Evolutionary conservation across 2,113 vertebrate species (phyloP).

Genomic region (Elanus axillaris): DNA sequence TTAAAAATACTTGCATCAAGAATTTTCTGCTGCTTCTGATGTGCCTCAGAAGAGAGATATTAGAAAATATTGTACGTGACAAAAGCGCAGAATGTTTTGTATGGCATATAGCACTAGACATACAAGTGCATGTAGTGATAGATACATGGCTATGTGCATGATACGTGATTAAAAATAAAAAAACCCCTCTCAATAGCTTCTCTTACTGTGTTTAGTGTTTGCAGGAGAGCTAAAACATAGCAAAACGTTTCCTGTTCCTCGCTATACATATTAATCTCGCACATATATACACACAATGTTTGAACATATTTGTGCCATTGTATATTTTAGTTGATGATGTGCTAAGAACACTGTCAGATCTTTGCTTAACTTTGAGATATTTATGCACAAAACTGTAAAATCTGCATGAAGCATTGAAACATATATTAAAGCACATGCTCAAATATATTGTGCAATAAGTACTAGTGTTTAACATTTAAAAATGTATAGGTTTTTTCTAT

Average conservation of each 20-base stretch:
- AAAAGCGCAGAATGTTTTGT: not conserved
- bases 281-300: not conserved
- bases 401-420: not conserved
- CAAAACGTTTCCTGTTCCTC: not conserved
- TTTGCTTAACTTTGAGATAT: not conserved
- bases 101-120: not conserved
- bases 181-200: not conserved
- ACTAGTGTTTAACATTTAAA: not conserved
- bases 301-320: not conserved
- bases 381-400: not conserved
- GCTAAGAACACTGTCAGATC: not conserved
- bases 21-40: not conserved
- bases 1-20: not conserved
- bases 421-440: not conserved
- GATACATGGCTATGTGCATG: not conserved
- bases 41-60: not conserved
- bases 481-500: not conserved
- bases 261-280: not conserved
- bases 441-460: not conserved
- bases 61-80: not conserved
- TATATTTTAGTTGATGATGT: not conserved
- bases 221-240: not conserved
- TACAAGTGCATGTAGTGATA: not conserved
- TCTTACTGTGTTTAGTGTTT: not conserved
- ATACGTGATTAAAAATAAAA: not conserved